Evolutionary conservation across 2,888 invertebrate species (phyloP).

Genomic region (Opisthograptis luteolata): DNA sequence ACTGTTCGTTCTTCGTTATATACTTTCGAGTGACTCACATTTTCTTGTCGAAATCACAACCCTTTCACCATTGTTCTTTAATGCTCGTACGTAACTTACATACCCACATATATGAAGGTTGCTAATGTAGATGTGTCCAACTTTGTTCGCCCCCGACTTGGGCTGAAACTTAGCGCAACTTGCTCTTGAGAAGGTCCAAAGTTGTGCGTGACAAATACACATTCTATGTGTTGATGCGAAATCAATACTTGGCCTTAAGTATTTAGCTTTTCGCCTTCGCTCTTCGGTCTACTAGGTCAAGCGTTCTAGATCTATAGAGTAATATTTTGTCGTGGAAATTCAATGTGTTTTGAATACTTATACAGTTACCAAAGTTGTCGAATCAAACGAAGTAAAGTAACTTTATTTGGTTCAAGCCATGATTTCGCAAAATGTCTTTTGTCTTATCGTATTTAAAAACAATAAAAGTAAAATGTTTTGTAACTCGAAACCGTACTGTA

Average conservation of each 20-base stretch:
- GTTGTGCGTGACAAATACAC: slow-evolving; percentile 63
- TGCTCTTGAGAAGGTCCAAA: slow-evolving; percentile 39
- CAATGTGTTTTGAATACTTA: too few species aligned
- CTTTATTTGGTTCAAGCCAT: too few species aligned
- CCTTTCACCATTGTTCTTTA: slow-evolving; percentile 22
- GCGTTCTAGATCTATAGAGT: not conserved
- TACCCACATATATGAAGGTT: slow-evolving; percentile 3
- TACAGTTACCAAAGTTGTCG: too few species aligned
- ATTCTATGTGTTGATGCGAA: slow-evolving; percentile 56
- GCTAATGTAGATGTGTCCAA: slow-evolving; percentile 23
- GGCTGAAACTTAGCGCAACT: slow-evolving; percentile 20
- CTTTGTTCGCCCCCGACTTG: slow-evolving; percentile 16
- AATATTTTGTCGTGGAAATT: not conserved
- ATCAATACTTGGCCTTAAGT: slow-evolving; percentile 52
- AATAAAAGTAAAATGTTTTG: not conserved
- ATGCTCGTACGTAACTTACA: slow-evolving; percentile 11
- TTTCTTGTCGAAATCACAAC: slow-evolving; percentile 13
- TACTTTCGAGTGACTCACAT: not conserved
- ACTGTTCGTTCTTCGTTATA: too few species aligned
- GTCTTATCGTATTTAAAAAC: not conserved
- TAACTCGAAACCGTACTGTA: slow-evolving; percentile 2
- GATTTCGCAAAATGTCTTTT: too few species aligned
- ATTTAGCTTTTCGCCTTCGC: slow-evolving; percentile 20
- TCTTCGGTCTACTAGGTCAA: slow-evolving; percentile 24
- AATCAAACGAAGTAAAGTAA: too few species aligned